Percentiles rank a stretch among this genome's conserved stretches.
Conservation (phyloP, 2,888 invertebrate genomes). For the Ophion ventricosus region DNA sequence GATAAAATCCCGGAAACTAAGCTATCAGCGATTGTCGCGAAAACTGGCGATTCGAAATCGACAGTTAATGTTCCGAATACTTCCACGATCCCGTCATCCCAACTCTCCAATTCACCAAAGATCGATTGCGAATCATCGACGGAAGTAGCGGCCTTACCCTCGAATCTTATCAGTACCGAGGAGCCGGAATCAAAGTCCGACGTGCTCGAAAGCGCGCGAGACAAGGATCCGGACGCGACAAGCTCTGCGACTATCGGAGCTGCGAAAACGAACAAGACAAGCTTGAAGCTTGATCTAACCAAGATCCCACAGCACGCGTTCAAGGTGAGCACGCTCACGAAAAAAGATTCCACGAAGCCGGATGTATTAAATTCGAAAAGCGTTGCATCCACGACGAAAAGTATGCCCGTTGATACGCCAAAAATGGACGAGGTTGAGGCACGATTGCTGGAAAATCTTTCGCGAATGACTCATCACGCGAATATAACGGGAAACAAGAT, state of each 20-base stretch:
- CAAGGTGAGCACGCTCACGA: constrained; percentile 68
- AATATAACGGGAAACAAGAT: constrained; percentile 75
- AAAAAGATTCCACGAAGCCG: constrained; percentile 70
- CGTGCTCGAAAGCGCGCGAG: constrained; percentile 2
- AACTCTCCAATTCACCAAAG: neutral
- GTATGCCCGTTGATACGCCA: constrained; percentile 12
- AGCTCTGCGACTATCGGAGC: constrained; percentile 20
- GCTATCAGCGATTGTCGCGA: neutral
- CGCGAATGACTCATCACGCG: constrained; percentile 74
- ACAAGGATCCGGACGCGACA: constrained; percentile 20
- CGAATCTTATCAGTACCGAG: neutral
- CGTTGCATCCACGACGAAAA: constrained; percentile 31
- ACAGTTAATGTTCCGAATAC: neutral
- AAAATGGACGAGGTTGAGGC: constrained; percentile 46
- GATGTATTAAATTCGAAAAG: constrained; percentile 58
- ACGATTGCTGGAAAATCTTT: constrained; percentile 68
- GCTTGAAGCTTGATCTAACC: constrained; percentile 78
- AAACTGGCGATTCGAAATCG: neutral
- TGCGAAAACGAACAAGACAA: constrained; percentile 72
- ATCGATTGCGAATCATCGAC: neutral
- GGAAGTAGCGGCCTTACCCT: constrained; percentile 15
- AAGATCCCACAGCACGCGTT: constrained; percentile 80
- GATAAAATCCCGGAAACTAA: constrained; percentile 19
- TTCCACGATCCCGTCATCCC: neutral
- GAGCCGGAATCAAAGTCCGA: constrained; percentile 43